phyloP scores from a whole-genome alignment of 2,113 vertebrate genomes.

The Brevimyrus niger region DNA sequence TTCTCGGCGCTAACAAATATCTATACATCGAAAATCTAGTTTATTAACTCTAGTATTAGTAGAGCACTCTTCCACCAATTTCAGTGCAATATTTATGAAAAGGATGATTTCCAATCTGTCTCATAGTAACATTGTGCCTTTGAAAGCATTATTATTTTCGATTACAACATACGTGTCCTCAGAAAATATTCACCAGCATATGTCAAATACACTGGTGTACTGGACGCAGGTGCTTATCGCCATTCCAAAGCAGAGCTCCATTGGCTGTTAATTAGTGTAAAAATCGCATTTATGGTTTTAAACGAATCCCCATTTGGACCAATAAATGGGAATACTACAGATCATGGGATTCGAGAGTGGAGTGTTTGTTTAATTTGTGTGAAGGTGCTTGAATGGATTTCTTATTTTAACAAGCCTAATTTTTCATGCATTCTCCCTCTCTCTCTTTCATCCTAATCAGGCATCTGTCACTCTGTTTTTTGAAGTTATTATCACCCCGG shows the following conservation, averaged over 20 bases:
- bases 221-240: constrained; percentile 90
- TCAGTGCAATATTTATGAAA: not conserved
- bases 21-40: not conserved
- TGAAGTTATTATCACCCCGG: constrained; percentile 99
- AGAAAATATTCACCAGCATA: constrained; percentile 67
- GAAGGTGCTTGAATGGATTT: constrained; percentile 95
- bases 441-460: constrained; percentile 95
- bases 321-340: constrained; percentile 66
- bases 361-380: constrained; percentile 91
- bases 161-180: constrained; percentile 38
- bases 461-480: constrained; percentile 99
- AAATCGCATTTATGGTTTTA: constrained; percentile 55
- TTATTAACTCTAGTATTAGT: not conserved
- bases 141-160: constrained; percentile 17
- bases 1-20: constrained; percentile 52
- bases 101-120: not conserved
- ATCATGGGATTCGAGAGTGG: constrained; percentile 67
- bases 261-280: constrained; percentile 69
- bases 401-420: constrained; percentile 94
- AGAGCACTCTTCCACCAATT: not conserved
- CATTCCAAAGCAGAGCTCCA: constrained; percentile 71
- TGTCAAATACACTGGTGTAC: constrained; percentile 71
- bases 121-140: not conserved
- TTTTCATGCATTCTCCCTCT: constrained; percentile 68
- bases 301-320: constrained; percentile 58